These are phyloP conservation scores for Scatophagus argus DNA, from an alignment of 2,113 vertebrate species.

Conservation along the genomic window DNA sequence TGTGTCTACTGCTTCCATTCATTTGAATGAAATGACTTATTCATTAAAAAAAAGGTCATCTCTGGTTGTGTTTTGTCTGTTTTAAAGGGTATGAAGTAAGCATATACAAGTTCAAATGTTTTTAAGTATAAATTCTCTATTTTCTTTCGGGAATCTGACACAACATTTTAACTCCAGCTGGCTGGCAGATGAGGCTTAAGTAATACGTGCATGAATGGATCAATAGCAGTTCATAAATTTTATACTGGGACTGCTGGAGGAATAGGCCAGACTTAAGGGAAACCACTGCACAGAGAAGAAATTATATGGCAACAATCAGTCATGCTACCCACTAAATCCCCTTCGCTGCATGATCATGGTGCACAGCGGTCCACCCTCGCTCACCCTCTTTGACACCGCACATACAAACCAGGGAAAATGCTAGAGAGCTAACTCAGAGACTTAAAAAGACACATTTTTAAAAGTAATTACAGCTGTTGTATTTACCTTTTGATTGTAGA, in stretches of 20 bases:
- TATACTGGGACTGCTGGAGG: background rate
- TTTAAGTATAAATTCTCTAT: background rate
- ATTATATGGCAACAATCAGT: background rate
- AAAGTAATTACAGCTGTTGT: too few relatives aligned
- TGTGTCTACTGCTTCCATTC: slow-evolving; percentile 72
- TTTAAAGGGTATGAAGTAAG: background rate
- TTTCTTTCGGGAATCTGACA: background rate
- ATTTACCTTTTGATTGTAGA: background rate
- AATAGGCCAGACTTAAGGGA: background rate
- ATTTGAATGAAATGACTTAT: slow-evolving; percentile 75
- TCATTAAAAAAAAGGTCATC: slow-evolving; percentile 80
- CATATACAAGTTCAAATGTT: background rate
- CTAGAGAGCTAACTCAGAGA: background rate
- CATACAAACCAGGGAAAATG: background rate
- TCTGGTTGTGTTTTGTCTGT: slow-evolving; percentile 15
- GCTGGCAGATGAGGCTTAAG: background rate
- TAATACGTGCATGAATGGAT: background rate
- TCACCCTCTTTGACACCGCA: too few relatives aligned
- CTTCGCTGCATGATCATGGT: too few relatives aligned
- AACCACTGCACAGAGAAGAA: background rate
- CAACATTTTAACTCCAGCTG: background rate
- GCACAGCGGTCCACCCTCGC: background rate
- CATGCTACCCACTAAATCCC: background rate
- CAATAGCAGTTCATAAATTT: background rate
- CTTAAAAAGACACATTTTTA: too few relatives aligned